Evolutionary conservation across 2,797 vertebrate genomes (phyloP), one percentile per base, ranked within the genome.

Genomic region (Parauchenoglanis punctatus): DNA sequence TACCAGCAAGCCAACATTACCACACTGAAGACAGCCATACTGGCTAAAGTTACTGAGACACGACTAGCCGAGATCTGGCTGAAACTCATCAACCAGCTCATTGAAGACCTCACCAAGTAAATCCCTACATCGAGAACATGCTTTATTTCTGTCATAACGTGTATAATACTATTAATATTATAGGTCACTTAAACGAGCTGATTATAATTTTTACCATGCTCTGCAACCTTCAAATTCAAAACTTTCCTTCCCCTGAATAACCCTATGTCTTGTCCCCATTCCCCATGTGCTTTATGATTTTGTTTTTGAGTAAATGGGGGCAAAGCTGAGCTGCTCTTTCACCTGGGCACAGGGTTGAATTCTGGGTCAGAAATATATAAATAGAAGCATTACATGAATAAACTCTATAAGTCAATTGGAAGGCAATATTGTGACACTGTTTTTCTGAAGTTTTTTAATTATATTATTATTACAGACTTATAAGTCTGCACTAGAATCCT

Each of bases 71-170:
- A 98, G 83, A 94, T 96, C 89, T 97, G 97, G 98, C 90, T 98
- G 91, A 97, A 96, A 93, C 91, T 99, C 86, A 97, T 99, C 44
- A 96, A 95, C 91, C 96, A 97, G 85, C 93, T 99, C 61, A 96
- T 97, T 85, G 97, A 98, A 93, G 97, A 99, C 89, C 90, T 96
- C 12, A 93, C 95, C 83, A 97, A 96, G 98, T 99, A 97, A 92
- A 87, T 68, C n/a, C 11, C 44, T 72, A 0, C 40, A 81, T 61
- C 49, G 13, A 31, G 40, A 87, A 44, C 56, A 31, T 73, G 59
- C 17, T 13, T 13, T 28, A 46, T 56, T 31, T 31, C 59, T 65
- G 56, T 65, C 11, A 44, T 40, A 4, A 20, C 46, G 17, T 15
- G 59, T 58, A 23, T 67, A 44, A 12, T 52, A 7, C n/a, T 80